These are phyloP conservation scores for Octodon degus DNA, from an alignment of 2,113 vertebrate species.

Conservation along the genomic window DNA sequence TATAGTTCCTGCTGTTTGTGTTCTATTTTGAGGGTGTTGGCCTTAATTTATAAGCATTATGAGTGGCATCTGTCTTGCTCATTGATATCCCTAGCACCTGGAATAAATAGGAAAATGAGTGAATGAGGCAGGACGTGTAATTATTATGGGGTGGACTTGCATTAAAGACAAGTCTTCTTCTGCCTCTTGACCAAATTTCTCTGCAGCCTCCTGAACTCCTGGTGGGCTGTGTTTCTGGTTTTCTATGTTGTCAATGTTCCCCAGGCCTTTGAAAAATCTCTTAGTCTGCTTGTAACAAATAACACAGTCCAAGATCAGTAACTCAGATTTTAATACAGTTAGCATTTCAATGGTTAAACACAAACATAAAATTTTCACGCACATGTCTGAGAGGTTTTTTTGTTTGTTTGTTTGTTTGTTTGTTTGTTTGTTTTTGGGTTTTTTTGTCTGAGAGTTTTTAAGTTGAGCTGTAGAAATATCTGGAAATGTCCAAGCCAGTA, in stretches of 20 bases:
- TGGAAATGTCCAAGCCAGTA: conserved; percentile 46
- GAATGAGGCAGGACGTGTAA: background rate
- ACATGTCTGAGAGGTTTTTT: background rate
- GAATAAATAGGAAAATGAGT: background rate
- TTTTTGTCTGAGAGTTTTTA: conserved; percentile 8
- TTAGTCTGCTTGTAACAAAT: background rate
- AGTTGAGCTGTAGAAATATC: conserved; percentile 34
- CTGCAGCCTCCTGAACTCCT: background rate
- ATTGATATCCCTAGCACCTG: background rate
- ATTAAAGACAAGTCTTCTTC: background rate
- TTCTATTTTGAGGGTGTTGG: background rate
- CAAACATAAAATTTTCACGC: background rate
- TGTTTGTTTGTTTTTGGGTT: too few relatives aligned
- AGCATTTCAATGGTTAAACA: background rate
- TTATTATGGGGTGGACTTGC: background rate
- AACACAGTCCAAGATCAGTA: conserved; percentile 15
- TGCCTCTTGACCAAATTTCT: conserved; percentile 18
- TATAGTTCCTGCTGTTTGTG: background rate
- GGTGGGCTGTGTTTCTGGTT: background rate
- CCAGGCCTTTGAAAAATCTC: background rate
- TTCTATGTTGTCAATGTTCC: conserved; percentile 7
- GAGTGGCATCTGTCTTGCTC: background rate
- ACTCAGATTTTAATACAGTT: background rate
- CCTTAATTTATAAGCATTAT: background rate
- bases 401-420: too few relatives aligned